phyloP scores from a whole-genome alignment of 2,797 vertebrate genomes.

The Octomys mimax region DNA sequence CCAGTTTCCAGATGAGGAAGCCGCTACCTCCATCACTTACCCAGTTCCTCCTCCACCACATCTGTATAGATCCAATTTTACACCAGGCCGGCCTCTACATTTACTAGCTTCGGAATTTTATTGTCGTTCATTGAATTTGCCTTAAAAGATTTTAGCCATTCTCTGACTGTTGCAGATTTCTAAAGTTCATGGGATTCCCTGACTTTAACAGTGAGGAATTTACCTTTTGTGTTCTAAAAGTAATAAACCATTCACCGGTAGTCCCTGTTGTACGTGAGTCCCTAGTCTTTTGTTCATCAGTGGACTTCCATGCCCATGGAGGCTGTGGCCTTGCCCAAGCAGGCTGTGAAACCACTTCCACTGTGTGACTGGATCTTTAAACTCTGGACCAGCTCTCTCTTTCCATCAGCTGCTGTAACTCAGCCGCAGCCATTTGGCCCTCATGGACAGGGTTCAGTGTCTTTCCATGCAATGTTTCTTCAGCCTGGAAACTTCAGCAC shows the following conservation, averaged over 20 bases:
- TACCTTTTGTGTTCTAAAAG: neutral
- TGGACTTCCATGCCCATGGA: neutral
- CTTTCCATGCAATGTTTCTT: neutral
- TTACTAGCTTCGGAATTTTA: neutral
- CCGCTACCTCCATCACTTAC: neutral
- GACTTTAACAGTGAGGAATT: neutral
- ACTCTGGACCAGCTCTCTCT: neutral
- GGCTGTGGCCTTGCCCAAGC: neutral
- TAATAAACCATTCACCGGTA: neutral
- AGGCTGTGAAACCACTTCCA: neutral
- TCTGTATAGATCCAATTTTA: accelerated
- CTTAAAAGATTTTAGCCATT: neutral
- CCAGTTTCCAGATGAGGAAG: conserved; percentile 29
- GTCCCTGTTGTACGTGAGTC: neutral
- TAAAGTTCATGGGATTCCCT: neutral
- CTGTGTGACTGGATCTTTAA: neutral
- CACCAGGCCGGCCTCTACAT: neutral
- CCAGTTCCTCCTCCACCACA: neutral
- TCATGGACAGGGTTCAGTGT: neutral
- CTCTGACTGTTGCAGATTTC: neutral
- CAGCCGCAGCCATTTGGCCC: too few relatives aligned
- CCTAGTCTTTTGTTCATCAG: neutral
- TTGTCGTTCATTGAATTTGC: neutral
- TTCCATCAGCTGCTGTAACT: neutral
- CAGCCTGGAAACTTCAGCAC: neutral